Evolutionary conservation across 2,797 vertebrate species (phyloP).

Genomic region (Cephalopachus bancanus): DNA sequence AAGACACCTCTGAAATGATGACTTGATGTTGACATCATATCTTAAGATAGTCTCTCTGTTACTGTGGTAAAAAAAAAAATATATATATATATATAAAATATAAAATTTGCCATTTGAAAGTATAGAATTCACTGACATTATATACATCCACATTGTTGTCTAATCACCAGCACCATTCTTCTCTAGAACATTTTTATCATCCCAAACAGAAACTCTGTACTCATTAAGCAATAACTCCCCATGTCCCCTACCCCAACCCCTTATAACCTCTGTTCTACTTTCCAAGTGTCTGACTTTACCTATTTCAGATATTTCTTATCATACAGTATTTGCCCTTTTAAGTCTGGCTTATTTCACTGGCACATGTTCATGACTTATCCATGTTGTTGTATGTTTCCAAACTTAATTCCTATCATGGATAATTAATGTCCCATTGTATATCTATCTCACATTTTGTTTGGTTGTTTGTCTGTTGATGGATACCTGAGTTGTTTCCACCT

Average conservation of each 20-base stretch:
- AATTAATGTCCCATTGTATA: neutral
- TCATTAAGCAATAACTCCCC: neutral
- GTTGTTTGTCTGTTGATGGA: neutral
- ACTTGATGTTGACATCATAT: neutral
- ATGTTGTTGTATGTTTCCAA: neutral
- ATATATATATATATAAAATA: neutral
- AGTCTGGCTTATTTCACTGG: neutral
- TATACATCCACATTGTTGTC: neutral
- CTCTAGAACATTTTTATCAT: slow-evolving; percentile 28
- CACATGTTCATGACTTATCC: neutral
- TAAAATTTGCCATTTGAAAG: neutral
- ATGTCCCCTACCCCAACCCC: neutral
- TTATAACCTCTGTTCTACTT: neutral
- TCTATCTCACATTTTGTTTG: neutral
- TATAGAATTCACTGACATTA: neutral
- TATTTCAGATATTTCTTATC: neutral
- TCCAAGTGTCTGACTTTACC: neutral
- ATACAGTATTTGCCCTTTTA: neutral
- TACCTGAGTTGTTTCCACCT: neutral
- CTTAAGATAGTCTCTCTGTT: neutral
- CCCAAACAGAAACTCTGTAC: slow-evolving; percentile 1
- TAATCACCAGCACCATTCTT: neutral
- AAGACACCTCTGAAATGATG: neutral
- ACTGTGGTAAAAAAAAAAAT: slow-evolving; percentile 27
- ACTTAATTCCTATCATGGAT: slow-evolving; percentile 32